These are phyloP conservation scores for Eristalis tenax DNA, from an alignment of 2,888 invertebrate species.

Conservation along the genomic window DNA sequence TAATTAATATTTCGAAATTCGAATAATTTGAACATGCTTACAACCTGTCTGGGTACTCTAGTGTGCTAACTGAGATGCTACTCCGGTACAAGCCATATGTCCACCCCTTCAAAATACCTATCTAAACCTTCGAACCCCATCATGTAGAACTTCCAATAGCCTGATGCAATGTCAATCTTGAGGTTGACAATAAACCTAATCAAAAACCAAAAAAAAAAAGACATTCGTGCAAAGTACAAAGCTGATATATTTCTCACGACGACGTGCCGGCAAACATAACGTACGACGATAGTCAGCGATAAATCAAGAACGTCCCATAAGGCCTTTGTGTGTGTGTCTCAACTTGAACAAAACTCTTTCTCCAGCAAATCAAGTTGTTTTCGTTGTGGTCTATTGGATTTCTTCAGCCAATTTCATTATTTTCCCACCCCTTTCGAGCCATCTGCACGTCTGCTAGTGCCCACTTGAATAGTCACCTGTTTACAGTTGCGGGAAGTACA, in stretches of 20 bases:
- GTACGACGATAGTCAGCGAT: background rate
- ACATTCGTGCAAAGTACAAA: background rate
- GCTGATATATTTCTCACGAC: background rate
- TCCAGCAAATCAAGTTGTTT: background rate
- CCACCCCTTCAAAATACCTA: no score
- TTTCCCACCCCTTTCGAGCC: background rate
- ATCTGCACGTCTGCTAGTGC: constrained; percentile 16
- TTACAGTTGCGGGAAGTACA: constrained; percentile 12
- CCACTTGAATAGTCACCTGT: constrained; percentile 46
- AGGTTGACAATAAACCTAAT: background rate
- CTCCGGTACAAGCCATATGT: no score
- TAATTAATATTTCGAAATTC: no score
- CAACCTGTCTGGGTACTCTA: no score
- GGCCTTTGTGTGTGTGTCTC: background rate
- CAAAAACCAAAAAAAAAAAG: background rate
- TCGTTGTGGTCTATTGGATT: background rate
- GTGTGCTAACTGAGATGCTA: no score
- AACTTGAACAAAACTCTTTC: background rate
- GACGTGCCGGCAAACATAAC: background rate
- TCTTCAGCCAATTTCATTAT: background rate
- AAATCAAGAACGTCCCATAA: background rate
- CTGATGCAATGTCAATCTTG: background rate
- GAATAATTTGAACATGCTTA: no score
- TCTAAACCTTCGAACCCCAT: no score
- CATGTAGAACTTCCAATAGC: background rate